A percentile compares a stretch with the other conserved stretches of the same genome.
These are phyloP conservation scores for Lepilemur septentrionalis DNA, from an alignment of 2,797 vertebrate species.

Conservation along the genomic window DNA sequence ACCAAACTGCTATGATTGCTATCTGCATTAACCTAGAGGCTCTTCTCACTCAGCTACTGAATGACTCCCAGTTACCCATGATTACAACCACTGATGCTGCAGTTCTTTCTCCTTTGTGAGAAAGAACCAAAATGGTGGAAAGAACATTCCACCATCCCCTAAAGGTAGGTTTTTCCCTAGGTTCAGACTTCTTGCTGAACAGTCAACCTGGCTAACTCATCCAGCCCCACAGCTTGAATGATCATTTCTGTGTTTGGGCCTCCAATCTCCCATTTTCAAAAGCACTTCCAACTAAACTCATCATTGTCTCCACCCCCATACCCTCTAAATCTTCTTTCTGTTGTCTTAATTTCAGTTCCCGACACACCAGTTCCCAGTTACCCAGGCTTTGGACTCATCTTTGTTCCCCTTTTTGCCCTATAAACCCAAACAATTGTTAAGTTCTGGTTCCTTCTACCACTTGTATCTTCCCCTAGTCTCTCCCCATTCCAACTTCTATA, in stretches of 20 bases:
- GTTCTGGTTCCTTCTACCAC: not conserved
- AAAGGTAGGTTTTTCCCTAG: not conserved
- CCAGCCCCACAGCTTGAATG: not conserved
- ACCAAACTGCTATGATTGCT: not conserved
- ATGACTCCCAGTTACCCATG: not conserved
- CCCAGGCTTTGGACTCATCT: not conserved
- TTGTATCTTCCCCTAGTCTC: conserved; percentile 1
- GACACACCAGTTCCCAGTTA: not conserved
- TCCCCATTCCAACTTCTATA: not conserved
- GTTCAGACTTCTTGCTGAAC: not conserved
- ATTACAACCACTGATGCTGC: not conserved
- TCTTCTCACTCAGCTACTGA: not conserved
- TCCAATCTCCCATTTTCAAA: conserved; percentile 34
- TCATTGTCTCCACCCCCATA: not conserved
- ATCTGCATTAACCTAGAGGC: not conserved
- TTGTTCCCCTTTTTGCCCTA: not conserved
- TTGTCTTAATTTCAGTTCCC: not conserved
- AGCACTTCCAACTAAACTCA: not conserved
- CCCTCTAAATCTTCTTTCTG: not conserved
- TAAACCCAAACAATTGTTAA: not conserved
- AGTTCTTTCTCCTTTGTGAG: not conserved
- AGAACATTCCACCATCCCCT: not conserved
- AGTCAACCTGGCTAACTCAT: not conserved
- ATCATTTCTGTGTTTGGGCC: not conserved
- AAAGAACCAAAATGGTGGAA: not conserved